Evolutionary conservation across 1,140 invertebrate species (phyloP).

Genomic region (Drosophila hydei): DNA sequence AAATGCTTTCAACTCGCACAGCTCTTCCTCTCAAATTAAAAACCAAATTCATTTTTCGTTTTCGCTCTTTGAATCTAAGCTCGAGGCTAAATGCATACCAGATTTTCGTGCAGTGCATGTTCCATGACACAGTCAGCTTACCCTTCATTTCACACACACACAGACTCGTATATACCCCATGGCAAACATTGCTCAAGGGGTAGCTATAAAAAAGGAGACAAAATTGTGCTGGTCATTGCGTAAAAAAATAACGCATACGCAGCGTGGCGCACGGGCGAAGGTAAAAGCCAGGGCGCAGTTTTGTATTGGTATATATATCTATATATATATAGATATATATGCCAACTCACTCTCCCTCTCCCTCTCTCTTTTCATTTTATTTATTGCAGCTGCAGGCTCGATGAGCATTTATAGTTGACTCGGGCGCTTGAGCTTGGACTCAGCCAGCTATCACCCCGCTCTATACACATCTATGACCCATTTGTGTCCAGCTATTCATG

Average conservation of each 20-base stretch:
- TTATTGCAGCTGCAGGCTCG: slow-evolving; percentile 3
- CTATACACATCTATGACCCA: slow-evolving; percentile 19
- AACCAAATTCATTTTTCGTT: too few species aligned
- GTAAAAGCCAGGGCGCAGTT: slow-evolving; percentile 2
- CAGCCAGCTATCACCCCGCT: slow-evolving; percentile 10
- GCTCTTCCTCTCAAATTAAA: too few species aligned
- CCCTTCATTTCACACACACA: neutral
- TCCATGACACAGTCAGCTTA: neutral
- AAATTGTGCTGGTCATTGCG: slow-evolving; percentile 47
- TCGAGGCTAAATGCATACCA: neutral
- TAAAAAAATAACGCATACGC: slow-evolving; percentile 40
- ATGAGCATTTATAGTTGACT: neutral
- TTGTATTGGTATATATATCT: neutral
- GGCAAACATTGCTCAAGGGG: neutral
- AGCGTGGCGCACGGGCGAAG: slow-evolving; percentile 14
- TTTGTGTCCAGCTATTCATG: slow-evolving; percentile 14
- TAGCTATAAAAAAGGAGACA: slow-evolving; percentile 29
- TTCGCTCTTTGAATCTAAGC: too few species aligned
- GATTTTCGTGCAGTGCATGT: neutral
- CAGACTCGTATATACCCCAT: slow-evolving; percentile 9
- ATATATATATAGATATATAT: too few species aligned
- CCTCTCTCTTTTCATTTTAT: neutral
- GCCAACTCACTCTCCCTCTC: neutral
- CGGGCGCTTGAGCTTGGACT: neutral
- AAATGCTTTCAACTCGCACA: too few species aligned